These are phyloP conservation scores for Drosophila percnosoma DNA, from an alignment of 2,888 invertebrate species.

Conservation along the genomic window DNA sequence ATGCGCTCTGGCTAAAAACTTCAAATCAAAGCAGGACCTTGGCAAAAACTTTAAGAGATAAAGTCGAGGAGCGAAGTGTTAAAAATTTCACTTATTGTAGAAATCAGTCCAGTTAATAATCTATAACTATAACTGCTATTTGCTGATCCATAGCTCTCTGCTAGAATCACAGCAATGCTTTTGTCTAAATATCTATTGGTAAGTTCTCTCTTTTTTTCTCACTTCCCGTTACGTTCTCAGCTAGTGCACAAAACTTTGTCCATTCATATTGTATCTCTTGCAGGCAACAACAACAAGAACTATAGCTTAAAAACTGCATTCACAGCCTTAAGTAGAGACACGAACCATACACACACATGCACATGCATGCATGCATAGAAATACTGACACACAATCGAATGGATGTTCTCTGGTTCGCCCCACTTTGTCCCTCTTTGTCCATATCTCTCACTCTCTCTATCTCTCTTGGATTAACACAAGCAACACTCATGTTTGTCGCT, in stretches of 20 bases:
- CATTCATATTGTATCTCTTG: conserved; percentile 29
- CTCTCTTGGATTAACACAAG: background rate
- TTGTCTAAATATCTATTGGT: background rate
- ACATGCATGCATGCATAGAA: conserved; percentile 25
- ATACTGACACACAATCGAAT: conserved; percentile 44
- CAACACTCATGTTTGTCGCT: conserved; percentile 5
- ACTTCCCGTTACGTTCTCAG: conserved; percentile 31
- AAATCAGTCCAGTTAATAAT: background rate
- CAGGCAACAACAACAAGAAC: conserved; percentile 5
- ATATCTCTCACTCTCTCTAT: conserved; percentile 12
- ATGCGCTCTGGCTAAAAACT: conserved; percentile 5
- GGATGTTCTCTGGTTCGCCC: conserved; percentile 32
- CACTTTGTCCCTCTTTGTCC: background rate
- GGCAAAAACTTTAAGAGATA: background rate
- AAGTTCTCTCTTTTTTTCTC: background rate
- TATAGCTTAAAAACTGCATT: conserved; percentile 34
- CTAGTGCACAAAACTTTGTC: background rate
- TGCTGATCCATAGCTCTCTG: background rate
- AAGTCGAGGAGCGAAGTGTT: background rate
- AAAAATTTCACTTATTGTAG: background rate
- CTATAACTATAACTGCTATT: background rate
- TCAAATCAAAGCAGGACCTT: background rate
- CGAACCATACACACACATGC: conserved; percentile 43
- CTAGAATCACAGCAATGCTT: background rate
- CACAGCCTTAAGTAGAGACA: conserved; percentile 53